Base-by-base conservation (phyloP, 1,140 invertebrate species). In the Lepidurus apus region DNA sequence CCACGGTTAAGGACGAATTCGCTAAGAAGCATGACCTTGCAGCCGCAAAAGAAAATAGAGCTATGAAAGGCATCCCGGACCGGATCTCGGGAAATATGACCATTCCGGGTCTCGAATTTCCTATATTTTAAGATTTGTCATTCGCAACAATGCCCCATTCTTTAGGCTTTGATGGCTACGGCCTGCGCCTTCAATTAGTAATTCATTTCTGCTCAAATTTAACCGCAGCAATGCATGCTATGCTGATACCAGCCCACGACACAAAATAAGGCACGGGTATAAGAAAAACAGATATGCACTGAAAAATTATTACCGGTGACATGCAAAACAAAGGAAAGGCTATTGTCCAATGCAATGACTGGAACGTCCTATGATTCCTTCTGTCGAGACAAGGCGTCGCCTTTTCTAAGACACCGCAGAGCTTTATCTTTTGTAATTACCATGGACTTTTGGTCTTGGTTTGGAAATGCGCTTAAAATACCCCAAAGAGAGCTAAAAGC, bases 21-120 rank as follows among this genome's bases (percentile, higher is more conserved):
- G 53, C 53, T 9, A 13, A 65, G 53, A 65, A 13, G 53, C 53
- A 4, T 65, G 53, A 65, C 53, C 53, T 65, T 65, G 53, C 17
- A n/a, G 21, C 17, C 13, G 9, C 53, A 65, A 65, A 65, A 21
- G 17, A 65, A 65, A 65, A 65, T 65, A 65, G 53, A 65, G 53
- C 53, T 65, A 65, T n/a, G 13, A 34, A 7, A 65, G 53, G 53
- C 13, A 13, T 65, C 53, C 53, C 53, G 21, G 53, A 65, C 53
- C 53, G 53, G 53, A 65, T 65, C 53, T 65, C 21, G n/a, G 53
- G 53, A 65, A 65, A 65, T 65, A 65, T 21, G 53, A 65, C 53
- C n/a, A 65, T 65, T 65, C 53, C 53, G 53, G 53, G 53, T 65
- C 21, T n/a, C 8, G 13, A 65, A 65, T 65, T 65, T 4, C 53